Percentiles rank a stretch among this genome's conserved stretches.
Conservation (phyloP, 1,140 invertebrate species). For the Drosophila punjabiensis region DNA sequence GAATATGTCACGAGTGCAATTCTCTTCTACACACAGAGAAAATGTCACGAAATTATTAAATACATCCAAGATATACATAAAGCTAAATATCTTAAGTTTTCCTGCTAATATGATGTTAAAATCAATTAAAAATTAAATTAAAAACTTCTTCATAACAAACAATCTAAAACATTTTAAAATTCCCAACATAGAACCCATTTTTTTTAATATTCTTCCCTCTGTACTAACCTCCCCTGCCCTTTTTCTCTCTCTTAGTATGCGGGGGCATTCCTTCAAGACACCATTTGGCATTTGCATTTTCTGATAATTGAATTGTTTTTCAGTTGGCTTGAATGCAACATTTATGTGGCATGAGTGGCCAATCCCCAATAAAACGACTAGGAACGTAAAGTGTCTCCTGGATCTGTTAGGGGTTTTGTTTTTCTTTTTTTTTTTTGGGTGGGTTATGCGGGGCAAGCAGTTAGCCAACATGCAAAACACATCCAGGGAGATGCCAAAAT, state of each 20-base stretch:
- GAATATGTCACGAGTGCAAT: constrained; percentile 81
- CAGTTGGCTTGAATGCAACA: constrained; percentile 70
- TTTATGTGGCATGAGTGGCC: constrained; percentile 77
- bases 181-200: neutral
- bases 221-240: neutral
- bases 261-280: constrained; percentile 59
- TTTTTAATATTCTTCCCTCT: neutral
- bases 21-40: constrained; percentile 27
- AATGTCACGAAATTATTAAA: neutral
- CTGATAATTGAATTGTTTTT: constrained; percentile 79
- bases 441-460: constrained; percentile 49
- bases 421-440: constrained; percentile 8
- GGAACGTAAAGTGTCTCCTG: constrained; percentile 65
- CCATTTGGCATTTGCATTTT: constrained; percentile 78
- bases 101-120: too few species aligned
- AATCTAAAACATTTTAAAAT: neutral
- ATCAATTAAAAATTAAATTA: neutral
- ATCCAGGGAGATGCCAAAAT: constrained; percentile 54
- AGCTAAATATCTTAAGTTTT: too few species aligned
- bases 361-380: constrained; percentile 50
- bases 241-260: constrained; percentile 15
- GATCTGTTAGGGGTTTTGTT: neutral
- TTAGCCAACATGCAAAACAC: constrained; percentile 71
- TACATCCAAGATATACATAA: too few species aligned
- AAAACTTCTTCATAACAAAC: neutral